Percentiles rank a stretch among this genome's conserved stretches.
Evolutionary conservation across 2,888 invertebrate genomes (phyloP).

Genomic region (Congeria kusceri): DNA sequence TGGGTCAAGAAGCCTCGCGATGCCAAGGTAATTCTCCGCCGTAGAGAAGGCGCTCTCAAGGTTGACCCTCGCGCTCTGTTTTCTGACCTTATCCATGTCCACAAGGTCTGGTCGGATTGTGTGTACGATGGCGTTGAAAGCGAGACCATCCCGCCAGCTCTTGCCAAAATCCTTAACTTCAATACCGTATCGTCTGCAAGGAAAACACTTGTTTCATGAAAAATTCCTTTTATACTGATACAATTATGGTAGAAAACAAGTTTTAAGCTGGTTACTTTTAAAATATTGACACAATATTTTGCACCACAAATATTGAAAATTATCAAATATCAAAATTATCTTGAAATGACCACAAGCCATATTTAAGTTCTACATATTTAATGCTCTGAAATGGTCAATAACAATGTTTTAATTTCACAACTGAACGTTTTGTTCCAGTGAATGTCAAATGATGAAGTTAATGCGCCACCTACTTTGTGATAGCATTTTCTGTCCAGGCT

Average conservation of each 20-base stretch:
- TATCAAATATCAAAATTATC: neutral
- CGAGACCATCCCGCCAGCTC: conserved; percentile 98
- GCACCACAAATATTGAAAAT: too few relatives aligned
- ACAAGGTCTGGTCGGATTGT: conserved; percentile 96
- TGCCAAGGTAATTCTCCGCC: conserved; percentile 96
- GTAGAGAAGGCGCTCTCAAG: conserved; percentile 97
- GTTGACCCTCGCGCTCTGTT: conserved; percentile 92
- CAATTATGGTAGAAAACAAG: too few relatives aligned
- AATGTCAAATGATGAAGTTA: too few relatives aligned
- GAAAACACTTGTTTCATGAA: too few relatives aligned
- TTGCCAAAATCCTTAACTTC: conserved; percentile 97
- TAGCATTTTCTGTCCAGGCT: conserved; percentile 96
- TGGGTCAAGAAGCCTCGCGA: conserved; percentile 95
- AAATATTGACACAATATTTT: too few relatives aligned
- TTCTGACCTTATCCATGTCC: conserved; percentile 93
- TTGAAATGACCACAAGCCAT: too few relatives aligned
- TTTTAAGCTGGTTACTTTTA: too few relatives aligned
- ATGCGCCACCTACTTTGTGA: conserved; percentile 87
- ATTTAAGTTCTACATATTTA: too few relatives aligned
- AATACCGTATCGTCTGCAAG: conserved; percentile 92
- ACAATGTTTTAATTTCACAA: too few relatives aligned
- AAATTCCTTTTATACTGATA: too few relatives aligned
- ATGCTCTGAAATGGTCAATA: neutral
- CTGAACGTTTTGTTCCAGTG: too few relatives aligned
- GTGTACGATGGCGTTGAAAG: conserved; percentile 97